Conservation (phyloP, 2,888 invertebrate genomes). For the Leucozona laternaria region DNA sequence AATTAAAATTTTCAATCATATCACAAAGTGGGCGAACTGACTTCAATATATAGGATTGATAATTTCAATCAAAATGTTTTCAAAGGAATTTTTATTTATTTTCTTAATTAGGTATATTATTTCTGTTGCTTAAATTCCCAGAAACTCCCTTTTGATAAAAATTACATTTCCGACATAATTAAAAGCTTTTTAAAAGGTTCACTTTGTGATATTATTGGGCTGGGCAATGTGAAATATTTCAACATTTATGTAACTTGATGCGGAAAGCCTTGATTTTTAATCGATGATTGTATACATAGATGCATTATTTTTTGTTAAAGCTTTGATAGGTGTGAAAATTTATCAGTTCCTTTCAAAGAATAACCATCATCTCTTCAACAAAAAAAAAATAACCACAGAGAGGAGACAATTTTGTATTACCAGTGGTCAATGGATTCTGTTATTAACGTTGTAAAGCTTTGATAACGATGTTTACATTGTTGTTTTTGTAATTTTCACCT, state of each 20-base stretch:
- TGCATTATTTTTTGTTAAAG: neutral
- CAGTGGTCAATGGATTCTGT: neutral
- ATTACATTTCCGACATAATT: neutral
- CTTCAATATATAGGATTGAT: too few relatives aligned
- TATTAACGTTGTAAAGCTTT: neutral
- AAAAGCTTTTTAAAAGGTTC: neutral
- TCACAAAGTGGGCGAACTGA: too few relatives aligned
- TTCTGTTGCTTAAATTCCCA: too few relatives aligned
- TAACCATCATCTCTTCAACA: neutral
- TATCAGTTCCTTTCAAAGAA: neutral
- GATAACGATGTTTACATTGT: too few relatives aligned
- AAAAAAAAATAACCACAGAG: neutral
- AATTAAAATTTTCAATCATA: too few relatives aligned
- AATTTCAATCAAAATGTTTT: too few relatives aligned
- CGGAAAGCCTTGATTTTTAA: neutral
- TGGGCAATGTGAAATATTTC: neutral
- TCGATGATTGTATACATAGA: neutral
- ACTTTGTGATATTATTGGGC: neutral
- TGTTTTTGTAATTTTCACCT: too few relatives aligned
- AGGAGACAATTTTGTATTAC: neutral
- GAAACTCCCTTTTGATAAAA: too few relatives aligned
- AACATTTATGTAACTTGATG: neutral
- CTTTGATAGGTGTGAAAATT: neutral
- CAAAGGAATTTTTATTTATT: too few relatives aligned
- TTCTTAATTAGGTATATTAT: too few relatives aligned